Percentiles rank a stretch among this genome's conserved stretches.
These are phyloP conservation scores for Rattus rattus DNA, from an alignment of 2,113 vertebrate species.

Conservation along the genomic window DNA sequence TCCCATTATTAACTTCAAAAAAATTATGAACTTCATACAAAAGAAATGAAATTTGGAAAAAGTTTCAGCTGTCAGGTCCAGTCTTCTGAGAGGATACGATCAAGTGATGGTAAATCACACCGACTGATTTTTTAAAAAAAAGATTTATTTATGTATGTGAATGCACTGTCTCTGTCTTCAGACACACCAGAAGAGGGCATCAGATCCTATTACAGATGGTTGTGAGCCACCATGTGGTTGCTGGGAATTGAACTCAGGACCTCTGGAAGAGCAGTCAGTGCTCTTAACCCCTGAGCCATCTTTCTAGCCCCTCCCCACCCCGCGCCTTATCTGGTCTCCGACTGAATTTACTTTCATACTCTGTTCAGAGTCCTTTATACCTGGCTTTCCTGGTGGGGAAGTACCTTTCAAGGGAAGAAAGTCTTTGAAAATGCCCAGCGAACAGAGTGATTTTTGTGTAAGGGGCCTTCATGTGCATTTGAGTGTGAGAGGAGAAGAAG, in stretches of 20 bases:
- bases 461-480: neutral
- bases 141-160: too few species aligned
- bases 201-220: too few species aligned
- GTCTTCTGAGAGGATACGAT: neutral
- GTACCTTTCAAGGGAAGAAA: neutral
- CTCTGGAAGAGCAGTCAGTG: too few species aligned
- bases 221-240: too few species aligned
- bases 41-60: slow-evolving; percentile 16
- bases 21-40: neutral
- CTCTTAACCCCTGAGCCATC: too few species aligned
- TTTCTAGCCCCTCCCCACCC: too few species aligned
- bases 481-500: neutral
- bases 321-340: neutral
- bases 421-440: neutral
- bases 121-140: neutral
- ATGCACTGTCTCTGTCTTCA: too few species aligned
- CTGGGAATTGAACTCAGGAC: too few species aligned
- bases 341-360: neutral
- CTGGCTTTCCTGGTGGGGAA: neutral
- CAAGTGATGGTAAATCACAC: neutral
- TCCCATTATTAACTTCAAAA: neutral
- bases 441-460: neutral
- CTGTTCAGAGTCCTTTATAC: neutral
- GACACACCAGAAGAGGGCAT: too few species aligned
- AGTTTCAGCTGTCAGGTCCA: neutral